Evolutionary conservation across 92 coral and sea anemone genomes (phyloP), one percentile per base, ranked within the genome.

Genomic region (Palythoa grandiflora): DNA sequence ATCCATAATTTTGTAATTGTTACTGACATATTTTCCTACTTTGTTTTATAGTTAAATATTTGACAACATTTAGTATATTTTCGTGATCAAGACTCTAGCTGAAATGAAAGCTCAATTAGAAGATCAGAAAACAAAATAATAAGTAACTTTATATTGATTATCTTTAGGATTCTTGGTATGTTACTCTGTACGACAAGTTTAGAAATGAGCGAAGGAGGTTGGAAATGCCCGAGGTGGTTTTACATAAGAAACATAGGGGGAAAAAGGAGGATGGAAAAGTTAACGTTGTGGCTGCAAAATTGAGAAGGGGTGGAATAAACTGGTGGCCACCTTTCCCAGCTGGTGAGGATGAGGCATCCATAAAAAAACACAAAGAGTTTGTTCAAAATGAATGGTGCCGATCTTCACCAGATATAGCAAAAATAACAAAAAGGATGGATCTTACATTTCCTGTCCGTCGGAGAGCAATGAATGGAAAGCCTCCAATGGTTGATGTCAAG

Each of bases 291-390:
- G 39, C 80, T 3, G 55, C 59, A 38, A 87, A 93, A 71, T 50
- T 91, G 77, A 81, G 91, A 20, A 70, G 92, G 51, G 94, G 96
- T 0, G 94, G 77, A 9, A 88, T 93, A 4, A 91, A 89, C 77
- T 87, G 94, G 92, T 90, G 89, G 90, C 96, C 96, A 53, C 90
- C 87, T 35, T 93, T 88, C 78, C 92, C 91, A 38, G 88, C 92
- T 74, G 96, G 96, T 37, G 94, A 93, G 61, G 93, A 93, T 88
- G 96, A 91, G 75, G 21, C 78, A 9, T 85, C 92, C 2, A 20
- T 93, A 19, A 83, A 87, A 48, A 54, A 84, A 11, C 96, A 91
- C 78, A 89, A 91, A 57, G 78, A 87, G 37, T 89, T 79, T 54
- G 11, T 93, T 21, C 76, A 78, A 52, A 87, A 66, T 74, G 93